Percentiles rank a stretch among this genome's conserved stretches.
These are phyloP conservation scores for Babylonia areolata DNA, from an alignment of 1,140 invertebrate genomes.

Conservation along the genomic window DNA sequence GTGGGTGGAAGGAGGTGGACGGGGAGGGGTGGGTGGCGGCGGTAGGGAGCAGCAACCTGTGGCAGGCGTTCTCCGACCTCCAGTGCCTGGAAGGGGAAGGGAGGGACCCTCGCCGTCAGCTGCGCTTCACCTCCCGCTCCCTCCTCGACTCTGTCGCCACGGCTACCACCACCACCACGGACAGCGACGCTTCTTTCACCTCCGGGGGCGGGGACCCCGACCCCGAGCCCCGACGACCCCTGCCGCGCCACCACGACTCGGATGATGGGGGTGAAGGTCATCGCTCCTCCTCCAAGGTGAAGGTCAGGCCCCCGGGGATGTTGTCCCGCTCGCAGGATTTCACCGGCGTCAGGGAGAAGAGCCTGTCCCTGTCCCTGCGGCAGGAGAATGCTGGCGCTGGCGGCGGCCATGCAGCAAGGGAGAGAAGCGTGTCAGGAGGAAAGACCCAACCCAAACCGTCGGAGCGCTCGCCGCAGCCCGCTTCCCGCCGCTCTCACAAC, in stretches of 20 bases:
- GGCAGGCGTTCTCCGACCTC: conserved; percentile 26
- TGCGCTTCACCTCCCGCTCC: conserved; percentile 1
- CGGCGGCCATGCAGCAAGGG: neutral
- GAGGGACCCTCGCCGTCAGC: neutral
- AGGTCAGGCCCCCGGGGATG: no score
- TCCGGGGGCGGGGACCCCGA: neutral
- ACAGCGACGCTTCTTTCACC: conserved; percentile 1
- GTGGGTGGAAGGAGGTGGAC: conserved; percentile 29
- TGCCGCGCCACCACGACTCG: no score
- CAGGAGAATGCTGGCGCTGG: neutral
- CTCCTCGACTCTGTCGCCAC: neutral
- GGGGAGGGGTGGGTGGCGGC: conserved; percentile 15
- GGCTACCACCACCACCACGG: neutral
- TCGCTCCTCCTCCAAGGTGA: no score
- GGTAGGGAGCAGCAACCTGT: conserved; percentile 24
- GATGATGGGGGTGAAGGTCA: no score
- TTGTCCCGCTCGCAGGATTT: neutral
- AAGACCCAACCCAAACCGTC: neutral
- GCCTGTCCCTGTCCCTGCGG: neutral
- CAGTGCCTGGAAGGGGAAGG: neutral
- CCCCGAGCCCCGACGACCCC: neutral
- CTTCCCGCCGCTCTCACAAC: neutral
- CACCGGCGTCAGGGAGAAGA: neutral
- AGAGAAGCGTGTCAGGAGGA: neutral
- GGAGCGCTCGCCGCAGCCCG: neutral